phyloP scores from a whole-genome alignment of 1,140 invertebrate species.

The Sarcophaga peregrina region DNA sequence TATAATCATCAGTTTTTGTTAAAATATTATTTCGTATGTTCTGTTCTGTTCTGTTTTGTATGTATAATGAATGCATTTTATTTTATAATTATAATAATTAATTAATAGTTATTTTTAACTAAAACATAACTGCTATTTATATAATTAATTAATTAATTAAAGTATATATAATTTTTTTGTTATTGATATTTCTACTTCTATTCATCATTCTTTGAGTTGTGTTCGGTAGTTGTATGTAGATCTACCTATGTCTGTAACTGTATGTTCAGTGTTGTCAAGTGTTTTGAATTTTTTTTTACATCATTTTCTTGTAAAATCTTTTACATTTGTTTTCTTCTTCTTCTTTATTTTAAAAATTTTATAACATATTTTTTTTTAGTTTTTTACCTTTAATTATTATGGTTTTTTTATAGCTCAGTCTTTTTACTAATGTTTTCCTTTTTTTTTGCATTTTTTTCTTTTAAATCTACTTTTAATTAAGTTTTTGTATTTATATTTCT shows the following conservation, averaged over 20 bases:
- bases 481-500: constrained; percentile 43
- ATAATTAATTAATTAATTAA: not conserved
- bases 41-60: too few species aligned
- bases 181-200: not conserved
- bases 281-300: constrained; percentile 3
- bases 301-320: constrained; percentile 10
- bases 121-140: not conserved
- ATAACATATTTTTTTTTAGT: constrained; percentile 31
- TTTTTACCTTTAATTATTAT: constrained; percentile 36
- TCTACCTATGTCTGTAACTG: not conserved
- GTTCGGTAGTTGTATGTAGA: not conserved
- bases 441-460: constrained; percentile 49
- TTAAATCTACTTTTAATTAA: constrained; percentile 44
- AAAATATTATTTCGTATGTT: too few species aligned
- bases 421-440: constrained; percentile 62
- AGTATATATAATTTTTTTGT: not conserved
- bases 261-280: not conserved
- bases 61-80: too few species aligned
- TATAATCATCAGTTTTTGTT: too few species aligned
- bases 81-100: too few species aligned
- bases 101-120: not conserved
- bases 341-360: constrained; percentile 15
- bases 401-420: constrained; percentile 63
- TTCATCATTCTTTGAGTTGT: not conserved
- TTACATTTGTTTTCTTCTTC: constrained; percentile 11